A percentile compares a stretch with the other conserved stretches of the same genome.
phyloP scores from a whole-genome alignment of 2,888 invertebrate genomes.

The Alloscopus bannaensis region DNA sequence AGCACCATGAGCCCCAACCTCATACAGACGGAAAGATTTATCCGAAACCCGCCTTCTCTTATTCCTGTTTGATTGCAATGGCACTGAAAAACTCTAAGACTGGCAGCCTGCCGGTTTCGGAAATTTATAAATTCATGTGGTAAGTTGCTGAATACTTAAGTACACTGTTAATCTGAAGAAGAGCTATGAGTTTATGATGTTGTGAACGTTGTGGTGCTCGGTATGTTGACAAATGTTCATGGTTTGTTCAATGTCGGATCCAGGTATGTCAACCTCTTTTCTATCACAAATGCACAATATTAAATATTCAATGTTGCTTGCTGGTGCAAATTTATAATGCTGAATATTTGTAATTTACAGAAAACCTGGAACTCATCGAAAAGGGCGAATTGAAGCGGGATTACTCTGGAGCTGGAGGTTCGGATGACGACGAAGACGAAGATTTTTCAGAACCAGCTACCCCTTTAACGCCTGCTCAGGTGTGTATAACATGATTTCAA shows the following conservation, averaged over 20 bases:
- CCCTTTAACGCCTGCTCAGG: conserved; percentile 69
- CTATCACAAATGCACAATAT: background rate
- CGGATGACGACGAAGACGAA: conserved; percentile 79
- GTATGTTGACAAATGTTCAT: background rate
- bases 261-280: background rate
- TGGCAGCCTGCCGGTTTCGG: conserved; percentile 96
- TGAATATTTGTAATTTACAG: conserved; percentile 75
- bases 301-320: background rate
- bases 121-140: conserved; percentile 99
- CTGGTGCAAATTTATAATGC: background rate
- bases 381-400: conserved; percentile 91
- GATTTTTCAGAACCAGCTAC: conserved; percentile 75
- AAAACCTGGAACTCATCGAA: conserved; percentile 88
- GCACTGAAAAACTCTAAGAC: conserved; percentile 96
- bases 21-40: conserved; percentile 80
- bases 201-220: background rate
- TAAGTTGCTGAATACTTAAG: too few species aligned
- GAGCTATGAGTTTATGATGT: too few species aligned
- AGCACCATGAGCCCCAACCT: conserved; percentile 72
- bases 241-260: background rate
- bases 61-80: conserved; percentile 98
- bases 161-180: too few species aligned
- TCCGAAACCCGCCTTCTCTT: conserved; percentile 98
- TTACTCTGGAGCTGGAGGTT: conserved; percentile 75
- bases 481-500: conserved; percentile 32